Base-by-base conservation (phyloP, 2,888 invertebrate genomes). In the Dasysyrphus albostriatus region DNA sequence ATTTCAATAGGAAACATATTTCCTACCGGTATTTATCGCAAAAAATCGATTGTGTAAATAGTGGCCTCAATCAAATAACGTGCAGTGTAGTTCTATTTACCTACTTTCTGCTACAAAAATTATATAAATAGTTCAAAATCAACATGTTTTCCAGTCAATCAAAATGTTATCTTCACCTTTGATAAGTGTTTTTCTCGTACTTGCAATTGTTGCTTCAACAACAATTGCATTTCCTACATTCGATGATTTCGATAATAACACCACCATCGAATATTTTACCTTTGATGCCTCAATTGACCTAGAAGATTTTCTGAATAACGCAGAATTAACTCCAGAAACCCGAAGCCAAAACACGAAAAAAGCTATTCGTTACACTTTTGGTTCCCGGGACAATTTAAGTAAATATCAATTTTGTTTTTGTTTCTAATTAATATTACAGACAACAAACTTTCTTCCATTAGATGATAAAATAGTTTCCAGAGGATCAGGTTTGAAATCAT, bases 391-490 rank as follows among this genome's bases (percentile, higher is more conserved):
- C 24, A 0, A 24, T 10, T 51, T 6, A 12, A 12, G 51, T 51
- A 12, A 51, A 24, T 12, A 32, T 6, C 7, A 32, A 10, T 10
- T 9, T 10, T 9, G 10, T 51, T 51, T 24, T 39, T n/a, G 19
- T 7, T 6, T 8, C 0, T 44, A 7, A 24, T 2, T 47, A 16
- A 1, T n/a, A n/a, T n/a, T n/a, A n/a, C n/a, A n/a, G n/a, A n/a
- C n/a, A n/a, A n/a, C n/a, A 16, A 4, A 9, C 16, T 39, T 69
- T 54, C 5, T 73, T 77, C n/a, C 1, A 37, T 6, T 42, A 88
- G 89, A 75, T 49, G 89, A 89, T 58, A 78, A 69, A 32, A 19
- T 88, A 6, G 89, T 89, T 3, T 88, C 88, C 0, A 79, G 77
- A 42, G 79, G 84, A 42, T 47, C 65, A 2, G 88, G 88, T 24